Percentiles rank a stretch among this genome's conserved stretches.
Conservation (phyloP, 2,113 vertebrate species). For the Fulmarus glacialis region DNA sequence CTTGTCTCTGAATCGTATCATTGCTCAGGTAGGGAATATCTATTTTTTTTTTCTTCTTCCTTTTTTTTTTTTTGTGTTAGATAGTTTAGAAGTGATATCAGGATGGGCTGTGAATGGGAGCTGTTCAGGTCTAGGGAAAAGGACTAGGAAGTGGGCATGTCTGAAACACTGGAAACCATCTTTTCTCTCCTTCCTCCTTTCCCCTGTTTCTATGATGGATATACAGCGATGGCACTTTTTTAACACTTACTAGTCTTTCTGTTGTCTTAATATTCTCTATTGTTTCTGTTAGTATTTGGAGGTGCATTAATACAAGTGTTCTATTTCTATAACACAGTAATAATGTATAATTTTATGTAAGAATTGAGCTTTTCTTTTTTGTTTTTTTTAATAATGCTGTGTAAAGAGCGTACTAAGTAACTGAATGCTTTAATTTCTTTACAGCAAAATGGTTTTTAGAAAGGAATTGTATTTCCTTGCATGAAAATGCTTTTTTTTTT, state of each 20-base stretch:
- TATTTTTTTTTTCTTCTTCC: no score
- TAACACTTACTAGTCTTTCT: not conserved
- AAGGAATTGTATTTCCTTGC: not conserved
- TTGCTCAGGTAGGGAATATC: not conserved
- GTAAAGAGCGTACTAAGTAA: not conserved
- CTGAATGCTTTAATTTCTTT: not conserved
- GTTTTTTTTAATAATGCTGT: not conserved
- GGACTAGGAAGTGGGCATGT: not conserved
- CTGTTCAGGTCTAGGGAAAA: not conserved
- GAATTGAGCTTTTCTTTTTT: not conserved
- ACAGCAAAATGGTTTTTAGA: not conserved
- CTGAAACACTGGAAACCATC: not conserved
- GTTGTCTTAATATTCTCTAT: not conserved
- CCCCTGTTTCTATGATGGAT: rapidly evolving
- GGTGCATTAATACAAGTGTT: not conserved
- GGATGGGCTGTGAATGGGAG: not conserved
- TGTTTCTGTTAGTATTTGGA: not conserved
- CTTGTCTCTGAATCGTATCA: not conserved
- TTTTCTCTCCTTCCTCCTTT: not conserved
- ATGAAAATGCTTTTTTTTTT: not conserved
- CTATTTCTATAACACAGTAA: not conserved
- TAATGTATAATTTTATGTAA: not conserved
- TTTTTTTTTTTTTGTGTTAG: not conserved
- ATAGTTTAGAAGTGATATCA: not conserved
- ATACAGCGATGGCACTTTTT: not conserved